These are phyloP conservation scores for Limnothrissa miodon DNA, from an alignment of 2,113 vertebrate species.

Conservation along the genomic window DNA sequence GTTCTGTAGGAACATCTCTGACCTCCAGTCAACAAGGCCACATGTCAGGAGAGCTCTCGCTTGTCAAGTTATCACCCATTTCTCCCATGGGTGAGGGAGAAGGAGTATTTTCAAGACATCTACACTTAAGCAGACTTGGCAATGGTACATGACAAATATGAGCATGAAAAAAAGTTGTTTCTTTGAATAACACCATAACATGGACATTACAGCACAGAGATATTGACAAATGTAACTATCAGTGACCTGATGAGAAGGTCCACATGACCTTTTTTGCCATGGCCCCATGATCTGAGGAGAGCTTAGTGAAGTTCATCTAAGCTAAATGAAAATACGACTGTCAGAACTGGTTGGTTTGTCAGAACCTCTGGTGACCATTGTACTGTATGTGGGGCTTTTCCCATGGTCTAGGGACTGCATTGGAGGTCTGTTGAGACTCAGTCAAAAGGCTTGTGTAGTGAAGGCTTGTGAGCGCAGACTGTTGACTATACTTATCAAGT, in stretches of 20 bases:
- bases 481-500: constrained; percentile 21
- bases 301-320: not conserved
- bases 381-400: not conserved
- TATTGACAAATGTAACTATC: too few species aligned
- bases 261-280: not conserved
- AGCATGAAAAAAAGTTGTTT: not conserved
- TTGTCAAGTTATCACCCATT: not conserved
- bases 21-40: not conserved
- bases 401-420: not conserved
- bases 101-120: not conserved
- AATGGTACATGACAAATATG: not conserved
- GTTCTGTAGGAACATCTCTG: not conserved
- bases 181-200: not conserved
- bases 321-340: not conserved
- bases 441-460: not conserved
- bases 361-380: too few species aligned
- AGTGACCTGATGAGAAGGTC: not conserved
- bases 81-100: not conserved
- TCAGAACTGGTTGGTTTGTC: not conserved
- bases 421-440: not conserved
- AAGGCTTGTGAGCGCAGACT: not conserved
- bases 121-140: not conserved
- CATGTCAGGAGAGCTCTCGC: not conserved
- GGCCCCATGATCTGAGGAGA: not conserved
- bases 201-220: not conserved